A percentile compares a stretch with the other conserved stretches of the same genome.
phyloP scores from a whole-genome alignment of 2,113 vertebrate genomes.

The Glaucidium brasilianum region DNA sequence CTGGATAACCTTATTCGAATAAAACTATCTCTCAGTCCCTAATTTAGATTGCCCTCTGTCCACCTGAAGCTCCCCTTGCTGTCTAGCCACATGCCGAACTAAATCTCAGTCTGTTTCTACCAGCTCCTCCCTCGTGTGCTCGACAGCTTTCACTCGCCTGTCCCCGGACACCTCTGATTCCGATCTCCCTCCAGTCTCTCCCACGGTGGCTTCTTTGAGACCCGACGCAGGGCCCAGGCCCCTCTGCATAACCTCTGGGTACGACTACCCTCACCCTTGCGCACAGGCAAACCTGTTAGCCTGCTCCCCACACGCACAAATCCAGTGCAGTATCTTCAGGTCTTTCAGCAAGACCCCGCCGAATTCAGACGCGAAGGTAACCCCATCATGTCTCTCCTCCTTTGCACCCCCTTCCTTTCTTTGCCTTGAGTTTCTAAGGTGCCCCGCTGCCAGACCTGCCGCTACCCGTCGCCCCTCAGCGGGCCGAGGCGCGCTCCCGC shows the following conservation, averaged over 20 bases:
- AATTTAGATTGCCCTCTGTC: not conserved
- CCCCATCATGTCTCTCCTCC: not conserved
- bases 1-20: not conserved
- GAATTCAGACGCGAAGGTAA: not conserved
- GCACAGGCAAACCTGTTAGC: fast-evolving
- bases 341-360: not conserved
- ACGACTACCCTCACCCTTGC: fast-evolving
- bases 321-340: not conserved
- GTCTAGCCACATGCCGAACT: not conserved
- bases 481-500: not conserved
- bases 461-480: not conserved
- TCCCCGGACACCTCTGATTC: not conserved
- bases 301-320: not conserved
- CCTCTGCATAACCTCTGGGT: not conserved
- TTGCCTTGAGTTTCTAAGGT: not conserved
- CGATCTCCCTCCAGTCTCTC: not conserved
- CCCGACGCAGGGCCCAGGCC: too few relatives aligned
- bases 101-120: not conserved
- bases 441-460: not conserved
- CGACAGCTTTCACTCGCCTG: not conserved
- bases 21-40: not conserved
- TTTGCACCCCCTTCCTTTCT: not conserved
- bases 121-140: not conserved
- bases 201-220: not conserved
- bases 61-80: not conserved